A percentile compares a stretch with the other conserved stretches of the same genome.
Evolutionary conservation across 2,888 invertebrate species (phyloP).

Genomic region (Helleia helle): DNA sequence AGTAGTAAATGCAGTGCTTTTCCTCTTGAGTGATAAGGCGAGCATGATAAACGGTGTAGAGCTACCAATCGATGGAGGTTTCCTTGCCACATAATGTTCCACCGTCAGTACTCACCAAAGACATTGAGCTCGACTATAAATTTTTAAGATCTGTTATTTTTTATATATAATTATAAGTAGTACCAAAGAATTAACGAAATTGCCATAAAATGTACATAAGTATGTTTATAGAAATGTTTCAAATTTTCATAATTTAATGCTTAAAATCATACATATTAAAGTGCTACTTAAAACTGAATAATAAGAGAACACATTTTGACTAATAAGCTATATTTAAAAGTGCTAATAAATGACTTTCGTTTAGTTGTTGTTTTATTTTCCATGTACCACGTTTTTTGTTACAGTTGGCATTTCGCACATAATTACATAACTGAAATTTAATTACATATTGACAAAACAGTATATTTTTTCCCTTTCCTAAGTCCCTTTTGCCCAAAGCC

Average conservation of each 20-base stretch:
- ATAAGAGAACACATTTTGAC: too few relatives aligned
- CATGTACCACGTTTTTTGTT: too few relatives aligned
- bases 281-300: conserved; percentile 3
- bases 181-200: conserved; percentile 22
- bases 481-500: too few relatives aligned
- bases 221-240: not conserved
- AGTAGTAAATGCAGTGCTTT: conserved; percentile 81
- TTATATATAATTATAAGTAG: conserved; percentile 15
- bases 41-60: conserved; percentile 82
- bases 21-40: conserved; percentile 79
- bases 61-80: conserved; percentile 87
- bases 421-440: too few relatives aligned
- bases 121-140: not conserved
- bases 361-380: not conserved
- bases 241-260: not conserved
- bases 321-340: not conserved
- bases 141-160: conserved; percentile 22
- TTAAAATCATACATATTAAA: not conserved
- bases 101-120: not conserved
- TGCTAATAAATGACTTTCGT: conserved; percentile 2
- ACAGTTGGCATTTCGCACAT: too few relatives aligned
- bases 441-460: too few relatives aligned
- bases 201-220: not conserved
- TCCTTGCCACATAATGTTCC: conserved; percentile 67
- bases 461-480: too few relatives aligned